Conservation (phyloP, 2,113 vertebrate species). For the Heterotilapia buettikoferi region DNA sequence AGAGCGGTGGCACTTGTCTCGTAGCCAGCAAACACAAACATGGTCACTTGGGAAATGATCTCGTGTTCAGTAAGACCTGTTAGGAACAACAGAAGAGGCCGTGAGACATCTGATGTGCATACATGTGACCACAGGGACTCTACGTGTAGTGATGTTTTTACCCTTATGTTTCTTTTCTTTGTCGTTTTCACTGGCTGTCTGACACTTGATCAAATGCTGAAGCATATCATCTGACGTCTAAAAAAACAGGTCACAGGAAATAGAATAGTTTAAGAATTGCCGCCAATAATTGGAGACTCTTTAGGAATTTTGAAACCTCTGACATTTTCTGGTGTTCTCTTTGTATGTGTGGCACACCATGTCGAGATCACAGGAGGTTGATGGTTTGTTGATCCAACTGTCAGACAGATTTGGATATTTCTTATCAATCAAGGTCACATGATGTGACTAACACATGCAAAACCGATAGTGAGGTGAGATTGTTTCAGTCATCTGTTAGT, state of each 20-base stretch:
- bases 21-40: constrained; percentile 66
- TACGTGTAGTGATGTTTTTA: background rate
- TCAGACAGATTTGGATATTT: background rate
- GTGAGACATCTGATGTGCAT: background rate
- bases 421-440: background rate
- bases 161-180: background rate
- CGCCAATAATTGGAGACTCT: background rate
- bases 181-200: background rate
- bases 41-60: constrained; percentile 68
- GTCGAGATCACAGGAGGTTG: background rate
- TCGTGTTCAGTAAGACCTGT: constrained; percentile 77
- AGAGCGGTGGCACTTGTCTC: background rate
- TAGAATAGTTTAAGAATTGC: background rate
- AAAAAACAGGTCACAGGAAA: background rate
- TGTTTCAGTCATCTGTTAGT: background rate
- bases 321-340: background rate
- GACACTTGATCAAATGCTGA: constrained; percentile 7
- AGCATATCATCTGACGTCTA: background rate
- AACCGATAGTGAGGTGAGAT: background rate
- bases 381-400: background rate
- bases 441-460: background rate
- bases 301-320: background rate
- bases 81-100: background rate
- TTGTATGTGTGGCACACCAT: background rate
- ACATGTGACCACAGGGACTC: background rate